phyloP scores from a whole-genome alignment of 2,888 invertebrate species.

The Spodoptera littoralis region DNA sequence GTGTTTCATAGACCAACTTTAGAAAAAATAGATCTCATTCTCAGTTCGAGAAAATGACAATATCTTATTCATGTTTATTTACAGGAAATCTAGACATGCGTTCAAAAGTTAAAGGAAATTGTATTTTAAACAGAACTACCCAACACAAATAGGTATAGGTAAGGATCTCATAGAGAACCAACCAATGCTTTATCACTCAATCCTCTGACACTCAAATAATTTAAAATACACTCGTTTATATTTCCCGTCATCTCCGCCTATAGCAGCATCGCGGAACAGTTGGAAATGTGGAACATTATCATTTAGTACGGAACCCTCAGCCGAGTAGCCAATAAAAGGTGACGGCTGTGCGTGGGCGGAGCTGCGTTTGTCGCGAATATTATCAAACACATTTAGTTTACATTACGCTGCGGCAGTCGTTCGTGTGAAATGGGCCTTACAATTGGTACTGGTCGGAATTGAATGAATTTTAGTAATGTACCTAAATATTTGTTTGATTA shows the following conservation, averaged over 20 bases:
- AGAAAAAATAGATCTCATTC: too few species aligned
- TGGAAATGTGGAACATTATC: constrained; percentile 53
- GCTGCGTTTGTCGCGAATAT: constrained; percentile 64
- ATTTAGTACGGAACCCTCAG: constrained; percentile 67
- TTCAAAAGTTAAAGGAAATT: too few species aligned
- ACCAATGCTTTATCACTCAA: too few species aligned
- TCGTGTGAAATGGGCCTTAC: constrained; percentile 38
- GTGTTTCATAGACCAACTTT: too few species aligned
- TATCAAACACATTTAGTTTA: constrained; percentile 55
- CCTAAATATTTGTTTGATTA: not conserved
- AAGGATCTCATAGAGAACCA: too few species aligned
- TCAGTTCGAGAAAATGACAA: too few species aligned
- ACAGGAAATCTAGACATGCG: too few species aligned
- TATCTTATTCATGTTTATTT: too few species aligned
- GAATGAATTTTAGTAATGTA: not conserved
- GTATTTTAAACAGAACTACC: too few species aligned
- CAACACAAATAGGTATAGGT: too few species aligned
- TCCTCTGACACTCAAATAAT: too few species aligned
- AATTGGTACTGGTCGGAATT: constrained; percentile 9
- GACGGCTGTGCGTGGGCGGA: constrained; percentile 75
- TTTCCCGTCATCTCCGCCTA: constrained; percentile 36
- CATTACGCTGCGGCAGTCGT: constrained; percentile 36
- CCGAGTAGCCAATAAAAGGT: constrained; percentile 71
- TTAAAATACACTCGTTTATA: too few species aligned
- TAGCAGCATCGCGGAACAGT: constrained; percentile 41